Evolutionary conservation across 2,797 vertebrate genomes (phyloP), one percentile per base, ranked within the genome.

Genomic region (Kryptopterus vitreolus): DNA sequence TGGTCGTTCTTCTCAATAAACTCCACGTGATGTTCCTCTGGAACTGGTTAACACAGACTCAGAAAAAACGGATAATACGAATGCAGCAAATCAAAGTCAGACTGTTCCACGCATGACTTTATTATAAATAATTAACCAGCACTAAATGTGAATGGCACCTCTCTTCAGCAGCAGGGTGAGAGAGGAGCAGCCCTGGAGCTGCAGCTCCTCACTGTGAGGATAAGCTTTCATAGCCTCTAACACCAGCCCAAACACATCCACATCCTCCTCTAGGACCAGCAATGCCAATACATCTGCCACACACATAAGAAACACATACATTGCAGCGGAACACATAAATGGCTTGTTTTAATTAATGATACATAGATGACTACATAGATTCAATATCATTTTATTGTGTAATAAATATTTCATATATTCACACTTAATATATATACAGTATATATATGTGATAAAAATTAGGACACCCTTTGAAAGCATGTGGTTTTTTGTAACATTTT

Each of bases 1-100:
- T 98, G 95, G 86, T 99, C 97, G 89, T 94, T 94, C 89, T 91
- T 96, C 88, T 99, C 97, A 85, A 98, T 92, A 92, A 99, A 98
- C 89, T 98, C 97, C 82, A 93, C 85, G 18, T 97, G 91, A 66
- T 96, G 96, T 50, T 94, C 95, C 33, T 98, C 95, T 59, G 95
- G 94, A 85, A 98, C 97, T 99, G 86, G 84, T 80, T 70, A 83
- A 80, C 24, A 80, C 3, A 69, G 12, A 55, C 52, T 57, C 7
- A 85, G 43, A 29, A 9, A 52, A 81, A 22, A 86, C 24, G 81
- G 76, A 63, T 75, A 57, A 59, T 9, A 29, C 10, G 16, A 46
- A 3, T 48, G 33, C n/a, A 26, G 6, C 15, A 46, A 66, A 38
- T 12, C 8, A 38, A 22, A 72, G 33, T n/a, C 20, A 55, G 1